Base-by-base conservation (phyloP, 2,888 invertebrate species). In the Adineta ricciae region DNA sequence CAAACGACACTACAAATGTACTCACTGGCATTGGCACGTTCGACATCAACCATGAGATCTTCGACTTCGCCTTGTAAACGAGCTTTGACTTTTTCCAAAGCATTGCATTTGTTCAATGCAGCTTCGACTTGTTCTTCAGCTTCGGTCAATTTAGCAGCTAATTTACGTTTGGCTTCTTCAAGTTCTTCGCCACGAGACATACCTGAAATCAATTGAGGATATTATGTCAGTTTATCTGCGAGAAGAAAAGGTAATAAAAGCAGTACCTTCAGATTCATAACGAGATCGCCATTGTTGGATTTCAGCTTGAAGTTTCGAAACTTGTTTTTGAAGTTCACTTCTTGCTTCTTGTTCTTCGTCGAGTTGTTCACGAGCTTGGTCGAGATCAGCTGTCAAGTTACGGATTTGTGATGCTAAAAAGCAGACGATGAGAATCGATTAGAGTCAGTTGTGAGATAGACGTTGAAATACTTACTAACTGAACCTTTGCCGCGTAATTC, bases 281-380 rank as follows among this genome's bases (percentile, higher is more conserved):
- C 97, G 97, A 92, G 96, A 94, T 90, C 97, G 94, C 97, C 98
- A 98, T 88, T 96, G 92, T 92, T 97, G 97, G 88, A 96, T 93
- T 91, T 99, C 99, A 89, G 95, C 95, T 91, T 98, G 97, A 89
- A 97, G 95, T 93, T 99, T 98, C 94, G 96, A 96, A 90, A 99
- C 94, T 92, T 98, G 98, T 91, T 99, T 94, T 93, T 97, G 97
- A 89, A 98, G 93, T 91, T 99, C 99, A 91, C 96, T 95, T 93
- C 97, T 98, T 92, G 95, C 96, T 92, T 98, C 97, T 88, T 96
- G 95, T 92, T 99, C 99, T 92, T 99, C 99, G 91, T 99, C 99
- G 88, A 98, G 94, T 92, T 97, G 97, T 92, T 99, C 99, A 90
- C 97, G 95, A 91, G 97, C 94, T 93, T 95, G 95, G 93, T 99